A percentile compares a stretch with the other conserved stretches of the same genome.
Evolutionary conservation across 2,113 vertebrate genomes (phyloP).

Genomic region (Recurvirostra avosetta): DNA sequence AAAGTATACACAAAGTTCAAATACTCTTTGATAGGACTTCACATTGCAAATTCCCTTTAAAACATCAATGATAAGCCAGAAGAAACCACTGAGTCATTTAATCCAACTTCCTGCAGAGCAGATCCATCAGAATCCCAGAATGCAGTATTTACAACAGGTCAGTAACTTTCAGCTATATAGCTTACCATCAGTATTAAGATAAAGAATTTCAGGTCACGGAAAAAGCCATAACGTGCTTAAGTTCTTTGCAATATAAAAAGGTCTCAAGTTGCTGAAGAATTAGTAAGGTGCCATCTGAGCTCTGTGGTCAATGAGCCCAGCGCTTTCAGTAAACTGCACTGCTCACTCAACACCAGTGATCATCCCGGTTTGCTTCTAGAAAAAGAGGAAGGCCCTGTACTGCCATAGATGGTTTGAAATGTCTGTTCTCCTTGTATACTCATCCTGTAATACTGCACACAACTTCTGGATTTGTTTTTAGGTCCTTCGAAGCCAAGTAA

Average conservation of each 20-base stretch:
- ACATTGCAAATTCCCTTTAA: background rate
- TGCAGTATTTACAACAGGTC: background rate
- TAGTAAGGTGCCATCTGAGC: background rate
- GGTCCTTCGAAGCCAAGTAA: background rate
- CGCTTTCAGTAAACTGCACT: background rate
- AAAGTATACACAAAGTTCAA: background rate
- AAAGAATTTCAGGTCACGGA: background rate
- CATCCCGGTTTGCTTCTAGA: background rate
- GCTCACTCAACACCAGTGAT: background rate
- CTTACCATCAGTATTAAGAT: background rate
- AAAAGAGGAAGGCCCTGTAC: background rate
- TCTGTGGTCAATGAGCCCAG: background rate
- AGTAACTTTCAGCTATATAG: background rate
- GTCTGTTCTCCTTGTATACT: background rate
- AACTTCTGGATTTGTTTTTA: background rate
- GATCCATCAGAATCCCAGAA: background rate
- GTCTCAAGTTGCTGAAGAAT: background rate
- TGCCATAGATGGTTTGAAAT: background rate
- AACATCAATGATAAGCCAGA: background rate
- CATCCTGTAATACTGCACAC: background rate
- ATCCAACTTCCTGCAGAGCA: background rate
- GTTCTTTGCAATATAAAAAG: background rate
- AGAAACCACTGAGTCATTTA: background rate
- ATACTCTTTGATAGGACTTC: background rate
- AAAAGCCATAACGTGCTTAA: background rate